These are phyloP conservation scores for Ailuropoda melanoleuca DNA, from an alignment of 2,113 vertebrate species.

Conservation along the genomic window DNA sequence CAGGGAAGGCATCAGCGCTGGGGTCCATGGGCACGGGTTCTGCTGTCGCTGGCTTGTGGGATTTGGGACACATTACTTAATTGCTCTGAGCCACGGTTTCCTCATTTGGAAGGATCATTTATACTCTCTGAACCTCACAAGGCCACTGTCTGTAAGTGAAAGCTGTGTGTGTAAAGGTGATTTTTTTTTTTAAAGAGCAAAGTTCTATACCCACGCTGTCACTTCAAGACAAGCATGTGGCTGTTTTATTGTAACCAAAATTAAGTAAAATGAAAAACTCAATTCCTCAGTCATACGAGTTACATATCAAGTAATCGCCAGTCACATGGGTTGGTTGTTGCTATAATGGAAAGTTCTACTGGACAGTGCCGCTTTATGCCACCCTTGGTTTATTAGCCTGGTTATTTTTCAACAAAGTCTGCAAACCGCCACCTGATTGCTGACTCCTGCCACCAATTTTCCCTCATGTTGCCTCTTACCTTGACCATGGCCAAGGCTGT, in stretches of 20 bases:
- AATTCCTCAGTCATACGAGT: background rate
- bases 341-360: accelerated
- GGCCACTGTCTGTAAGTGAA: too few species aligned
- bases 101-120: background rate
- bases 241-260: background rate
- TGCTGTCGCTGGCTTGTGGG: background rate
- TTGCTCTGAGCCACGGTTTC: background rate
- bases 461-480: background rate
- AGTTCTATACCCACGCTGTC: background rate
- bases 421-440: accelerated
- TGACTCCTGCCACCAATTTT: background rate
- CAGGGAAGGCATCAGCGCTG: accelerated
- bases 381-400: accelerated
- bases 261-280: background rate
- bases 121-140: background rate
- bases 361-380: background rate
- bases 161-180: background rate
- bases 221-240: background rate
- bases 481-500: accelerated
- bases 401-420: background rate
- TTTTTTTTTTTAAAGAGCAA: background rate
- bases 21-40: background rate
- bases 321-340: background rate
- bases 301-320: background rate
- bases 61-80: too few species aligned